A percentile compares a stretch with the other conserved stretches of the same genome.
Conservation (phyloP, 1,140 invertebrate genomes). For the Procambarus virginalis region DNA sequence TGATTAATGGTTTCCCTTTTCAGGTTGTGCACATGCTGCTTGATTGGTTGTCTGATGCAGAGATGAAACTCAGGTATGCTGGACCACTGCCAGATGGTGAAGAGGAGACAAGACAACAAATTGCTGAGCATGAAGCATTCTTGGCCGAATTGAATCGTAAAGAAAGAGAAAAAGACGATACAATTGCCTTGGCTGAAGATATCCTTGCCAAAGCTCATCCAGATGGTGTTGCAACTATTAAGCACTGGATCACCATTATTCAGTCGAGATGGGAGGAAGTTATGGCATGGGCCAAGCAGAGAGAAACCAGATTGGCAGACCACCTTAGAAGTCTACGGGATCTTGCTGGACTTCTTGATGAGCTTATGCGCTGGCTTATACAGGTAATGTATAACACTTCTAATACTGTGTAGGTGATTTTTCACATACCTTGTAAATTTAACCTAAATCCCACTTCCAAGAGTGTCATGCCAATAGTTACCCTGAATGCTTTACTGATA, state of each 20-base stretch:
- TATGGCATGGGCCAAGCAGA: constrained; percentile 87
- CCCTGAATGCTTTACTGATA: too few species aligned
- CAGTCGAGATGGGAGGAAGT: constrained; percentile 97
- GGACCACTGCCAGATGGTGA: constrained; percentile 93
- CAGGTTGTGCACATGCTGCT: constrained; percentile 90
- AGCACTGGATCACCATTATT: constrained; percentile 98
- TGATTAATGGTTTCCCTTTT: constrained; percentile 5
- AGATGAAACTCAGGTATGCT: constrained; percentile 92
- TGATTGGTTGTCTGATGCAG: constrained; percentile 96
- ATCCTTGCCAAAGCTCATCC: constrained; percentile 95
- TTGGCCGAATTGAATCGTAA: constrained; percentile 88
- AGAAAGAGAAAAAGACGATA: constrained; percentile 89
- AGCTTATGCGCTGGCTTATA: constrained; percentile 93
- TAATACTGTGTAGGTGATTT: too few species aligned
- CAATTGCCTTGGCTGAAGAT: constrained; percentile 88
- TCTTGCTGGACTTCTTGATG: constrained; percentile 85
- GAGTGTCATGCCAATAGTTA: too few species aligned
- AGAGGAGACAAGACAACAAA: constrained; percentile 87
- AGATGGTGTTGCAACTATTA: constrained; percentile 93
- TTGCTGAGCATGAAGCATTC: constrained; percentile 91
- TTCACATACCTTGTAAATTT: too few species aligned
- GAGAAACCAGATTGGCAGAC: constrained; percentile 88
- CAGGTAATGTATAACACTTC: constrained; percentile 30
- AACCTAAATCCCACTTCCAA: too few species aligned
- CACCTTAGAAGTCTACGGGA: constrained; percentile 78